Conservation (phyloP, 2,113 vertebrate genomes). For the Microcebus tavaratra region DNA sequence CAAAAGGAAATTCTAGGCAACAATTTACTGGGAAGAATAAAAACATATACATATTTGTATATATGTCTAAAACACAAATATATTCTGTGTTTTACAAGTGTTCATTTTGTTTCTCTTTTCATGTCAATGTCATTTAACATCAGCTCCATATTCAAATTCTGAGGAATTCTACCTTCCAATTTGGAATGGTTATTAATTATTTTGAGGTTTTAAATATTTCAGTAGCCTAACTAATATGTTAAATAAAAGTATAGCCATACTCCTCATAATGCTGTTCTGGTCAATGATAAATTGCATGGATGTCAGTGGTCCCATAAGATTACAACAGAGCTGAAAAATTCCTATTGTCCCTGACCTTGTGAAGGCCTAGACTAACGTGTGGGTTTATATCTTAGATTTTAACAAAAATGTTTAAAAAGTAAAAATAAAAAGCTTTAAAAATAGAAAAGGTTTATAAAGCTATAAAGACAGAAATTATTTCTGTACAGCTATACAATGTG, state of each 20-base stretch:
- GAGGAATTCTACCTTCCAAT: neutral
- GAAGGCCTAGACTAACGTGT: neutral
- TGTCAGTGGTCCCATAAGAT: neutral
- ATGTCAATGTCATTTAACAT: neutral
- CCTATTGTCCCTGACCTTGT: neutral
- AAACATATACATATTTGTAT: too few species aligned
- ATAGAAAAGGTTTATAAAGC: neutral
- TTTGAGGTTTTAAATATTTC: slow-evolving; percentile 29
- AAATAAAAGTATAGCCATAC: neutral
- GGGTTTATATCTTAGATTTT: neutral
- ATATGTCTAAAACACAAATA: too few species aligned
- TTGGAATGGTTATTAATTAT: neutral
- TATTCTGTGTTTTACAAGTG: neutral
- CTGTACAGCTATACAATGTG: neutral
- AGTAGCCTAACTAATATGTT: neutral
- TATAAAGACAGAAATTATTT: neutral
- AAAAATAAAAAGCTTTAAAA: neutral
- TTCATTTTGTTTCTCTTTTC: slow-evolving; percentile 16
- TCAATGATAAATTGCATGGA: neutral
- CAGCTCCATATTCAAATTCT: neutral
- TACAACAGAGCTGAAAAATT: neutral
- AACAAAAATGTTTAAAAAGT: neutral
- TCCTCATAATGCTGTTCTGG: neutral
- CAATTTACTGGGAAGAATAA: neutral
- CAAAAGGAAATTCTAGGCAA: slow-evolving; percentile 16